These are phyloP conservation scores for Diarsia dahlii DNA, from an alignment of 2,888 invertebrate genomes.

Conservation along the genomic window DNA sequence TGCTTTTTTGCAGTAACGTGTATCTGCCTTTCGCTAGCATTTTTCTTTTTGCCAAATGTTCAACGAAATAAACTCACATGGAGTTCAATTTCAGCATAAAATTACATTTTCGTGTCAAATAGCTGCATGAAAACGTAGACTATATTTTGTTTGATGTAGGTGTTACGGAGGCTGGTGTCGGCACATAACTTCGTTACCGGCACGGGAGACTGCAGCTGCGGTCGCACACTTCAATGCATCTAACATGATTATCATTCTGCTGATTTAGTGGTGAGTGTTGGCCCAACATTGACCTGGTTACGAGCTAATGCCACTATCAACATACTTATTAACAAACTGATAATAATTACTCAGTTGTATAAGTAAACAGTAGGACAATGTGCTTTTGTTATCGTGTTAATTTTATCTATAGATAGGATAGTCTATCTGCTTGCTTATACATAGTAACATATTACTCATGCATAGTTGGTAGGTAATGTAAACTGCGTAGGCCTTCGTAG, in stretches of 20 bases:
- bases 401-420: neutral
- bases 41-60: neutral
- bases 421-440: neutral
- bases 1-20: neutral
- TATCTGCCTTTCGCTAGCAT: neutral
- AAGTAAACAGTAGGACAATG: neutral
- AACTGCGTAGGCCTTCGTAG: constrained; percentile 22
- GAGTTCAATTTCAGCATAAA: constrained; percentile 13
- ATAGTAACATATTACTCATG: neutral
- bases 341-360: constrained; percentile 21
- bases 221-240: constrained; percentile 27
- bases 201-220: constrained; percentile 17
- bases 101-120: constrained; percentile 18
- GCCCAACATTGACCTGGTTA: constrained; percentile 19
- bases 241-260: constrained; percentile 1
- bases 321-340: constrained; percentile 13
- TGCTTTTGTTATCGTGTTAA: neutral
- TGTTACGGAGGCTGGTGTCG: constrained; percentile 19
- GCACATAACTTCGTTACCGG: constrained; percentile 32
- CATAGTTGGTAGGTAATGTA: neutral
- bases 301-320: constrained; percentile 11
- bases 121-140: constrained; percentile 6
- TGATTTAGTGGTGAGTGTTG: constrained; percentile 20
- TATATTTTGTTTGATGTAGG: neutral
- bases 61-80: constrained; percentile 1